A percentile compares a stretch with the other conserved stretches of the same genome.
These are phyloP conservation scores for Scrobipalpa costella DNA, from an alignment of 2,888 invertebrate species.

Conservation along the genomic window DNA sequence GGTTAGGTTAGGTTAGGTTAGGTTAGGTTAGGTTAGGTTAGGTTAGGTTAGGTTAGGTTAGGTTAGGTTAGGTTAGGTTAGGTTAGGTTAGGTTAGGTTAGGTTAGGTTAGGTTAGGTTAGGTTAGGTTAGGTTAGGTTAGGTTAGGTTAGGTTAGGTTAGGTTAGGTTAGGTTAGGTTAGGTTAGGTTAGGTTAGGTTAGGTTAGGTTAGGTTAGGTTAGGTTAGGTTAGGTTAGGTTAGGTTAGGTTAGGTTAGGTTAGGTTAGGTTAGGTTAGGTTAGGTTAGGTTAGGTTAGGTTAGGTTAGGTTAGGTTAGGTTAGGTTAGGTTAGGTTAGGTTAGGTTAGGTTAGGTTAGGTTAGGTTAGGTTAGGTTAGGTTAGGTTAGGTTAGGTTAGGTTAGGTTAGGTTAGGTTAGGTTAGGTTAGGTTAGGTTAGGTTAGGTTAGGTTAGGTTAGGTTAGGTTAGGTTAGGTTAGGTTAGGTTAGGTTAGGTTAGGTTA, in stretches of 20 bases:
- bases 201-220: constrained; percentile 32
- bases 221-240: constrained; percentile 31
- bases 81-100: constrained; percentile 32
- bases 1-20: constrained; percentile 25
- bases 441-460: constrained; percentile 31
- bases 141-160: constrained; percentile 31
- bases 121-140: constrained; percentile 32
- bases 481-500: constrained; percentile 30
- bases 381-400: constrained; percentile 32
- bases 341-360: constrained; percentile 35
- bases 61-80: constrained; percentile 25
- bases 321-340: constrained; percentile 34
- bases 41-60: constrained; percentile 26
- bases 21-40: constrained; percentile 25
- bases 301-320: constrained; percentile 35
- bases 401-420: constrained; percentile 30
- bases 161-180: constrained; percentile 32
- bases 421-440: constrained; percentile 31
- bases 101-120: constrained; percentile 31
- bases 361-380: constrained; percentile 34
- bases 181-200: constrained; percentile 33
- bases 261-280: constrained; percentile 34
- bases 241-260: constrained; percentile 19
- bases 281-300: constrained; percentile 35
- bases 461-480: constrained; percentile 31